phyloP scores from a whole-genome alignment of 23 tunicate species.

The Ciona savignyi region DNA sequence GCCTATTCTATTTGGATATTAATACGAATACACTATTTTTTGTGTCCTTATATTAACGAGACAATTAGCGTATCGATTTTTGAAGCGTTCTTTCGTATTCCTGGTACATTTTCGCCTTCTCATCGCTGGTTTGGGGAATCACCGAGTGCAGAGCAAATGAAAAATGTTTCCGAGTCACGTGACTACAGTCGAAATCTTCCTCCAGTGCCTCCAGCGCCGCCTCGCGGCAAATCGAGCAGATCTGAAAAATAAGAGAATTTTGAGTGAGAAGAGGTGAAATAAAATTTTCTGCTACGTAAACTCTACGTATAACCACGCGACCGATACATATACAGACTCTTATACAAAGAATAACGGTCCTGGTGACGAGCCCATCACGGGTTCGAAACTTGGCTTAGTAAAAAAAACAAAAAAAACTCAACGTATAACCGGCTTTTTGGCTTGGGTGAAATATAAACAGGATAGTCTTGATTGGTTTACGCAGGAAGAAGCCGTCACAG shows the following conservation, averaged over 20 bases:
- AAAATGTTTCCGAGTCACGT: constrained; percentile 33
- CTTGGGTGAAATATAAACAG: not conserved
- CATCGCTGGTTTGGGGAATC: constrained; percentile 46
- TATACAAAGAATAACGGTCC: too few relatives aligned
- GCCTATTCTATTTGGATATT: too few relatives aligned
- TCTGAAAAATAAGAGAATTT: constrained; percentile 14
- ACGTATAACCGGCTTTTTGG: too few relatives aligned
- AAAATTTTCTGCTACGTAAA: too few relatives aligned
- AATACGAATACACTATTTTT: too few relatives aligned
- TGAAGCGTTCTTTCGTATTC: constrained; percentile 55
- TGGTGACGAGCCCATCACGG: too few relatives aligned
- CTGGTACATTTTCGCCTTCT: constrained; percentile 34
- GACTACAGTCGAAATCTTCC: constrained; percentile 30
- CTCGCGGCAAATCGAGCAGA: constrained; percentile 64
- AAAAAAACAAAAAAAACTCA: too few relatives aligned
- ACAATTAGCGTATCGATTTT: constrained; percentile 13
- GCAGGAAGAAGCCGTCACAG: not conserved
- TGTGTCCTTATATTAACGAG: too few relatives aligned
- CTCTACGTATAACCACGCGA: too few relatives aligned
- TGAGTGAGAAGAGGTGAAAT: too few relatives aligned
- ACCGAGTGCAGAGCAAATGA: constrained; percentile 34
- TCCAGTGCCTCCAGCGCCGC: constrained; percentile 84
- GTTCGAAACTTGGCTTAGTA: too few relatives aligned
- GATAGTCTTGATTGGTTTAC: not conserved
- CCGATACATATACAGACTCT: too few relatives aligned